Conservation (phyloP, 1,140 invertebrate genomes). For the Thaumetopoea pityocampa region DNA sequence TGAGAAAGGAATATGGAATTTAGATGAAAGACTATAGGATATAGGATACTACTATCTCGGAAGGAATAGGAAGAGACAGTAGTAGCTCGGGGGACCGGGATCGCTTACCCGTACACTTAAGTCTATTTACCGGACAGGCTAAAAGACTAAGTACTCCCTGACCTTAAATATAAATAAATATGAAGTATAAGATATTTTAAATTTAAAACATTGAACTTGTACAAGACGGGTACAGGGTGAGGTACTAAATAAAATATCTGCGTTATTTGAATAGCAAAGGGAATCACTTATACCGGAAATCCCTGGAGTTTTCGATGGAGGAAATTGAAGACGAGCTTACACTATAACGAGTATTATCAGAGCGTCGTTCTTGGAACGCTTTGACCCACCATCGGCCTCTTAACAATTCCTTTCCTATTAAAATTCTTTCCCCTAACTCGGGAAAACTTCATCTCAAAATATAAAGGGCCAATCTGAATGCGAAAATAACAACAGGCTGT, state of each 20-base stretch:
- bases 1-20: too few species aligned
- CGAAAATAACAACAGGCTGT: conserved; percentile 17
- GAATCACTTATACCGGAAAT: conserved; percentile 23
- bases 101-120: too few species aligned
- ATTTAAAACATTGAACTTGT: conserved; percentile 19
- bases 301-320: conserved; percentile 19
- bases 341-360: conserved; percentile 47
- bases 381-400: conserved; percentile 36
- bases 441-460: conserved; percentile 39
- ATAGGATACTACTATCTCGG: too few species aligned
- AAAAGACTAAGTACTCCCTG: too few species aligned
- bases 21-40: too few species aligned
- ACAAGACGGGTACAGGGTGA: conserved; percentile 14
- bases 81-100: too few species aligned
- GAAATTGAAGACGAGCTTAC: conserved; percentile 26
- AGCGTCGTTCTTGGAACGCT: conserved; percentile 33
- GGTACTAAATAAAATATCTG: conserved; percentile 20
- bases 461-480: conserved; percentile 33
- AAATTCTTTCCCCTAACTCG: conserved; percentile 50
- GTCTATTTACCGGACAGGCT: too few species aligned
- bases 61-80: too few species aligned
- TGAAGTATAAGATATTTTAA: conserved; percentile 11
- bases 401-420: conserved; percentile 52
- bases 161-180: conserved; percentile 15
- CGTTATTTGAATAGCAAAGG: conserved; percentile 30